Evolutionary conservation across 2,888 invertebrate species (phyloP), one percentile per base, ranked within the genome.

Genomic region (Temnothorax unifasciatus): DNA sequence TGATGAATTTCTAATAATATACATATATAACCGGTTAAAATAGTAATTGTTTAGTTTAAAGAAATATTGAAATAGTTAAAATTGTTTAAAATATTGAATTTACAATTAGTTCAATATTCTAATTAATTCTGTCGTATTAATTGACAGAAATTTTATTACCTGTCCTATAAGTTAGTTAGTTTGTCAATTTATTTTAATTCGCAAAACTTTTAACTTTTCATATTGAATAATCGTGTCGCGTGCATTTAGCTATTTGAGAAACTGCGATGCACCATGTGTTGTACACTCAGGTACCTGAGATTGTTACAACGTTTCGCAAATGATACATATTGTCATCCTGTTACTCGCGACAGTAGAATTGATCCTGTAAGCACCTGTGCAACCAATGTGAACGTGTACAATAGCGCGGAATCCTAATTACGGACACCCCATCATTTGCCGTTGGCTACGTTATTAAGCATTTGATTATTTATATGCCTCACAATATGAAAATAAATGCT

Each of bases 301-400:
- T 66, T 15, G 47, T 66, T 50, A 75, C 66, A 47, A 15, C 34
- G 11, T 75, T 75, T 75, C 66, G n/a, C 47, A 64, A 66, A 75
- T 50, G 47, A 21, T 75, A 66, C 34, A 34, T 61, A 74, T 64
- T 75, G 47, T 66, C 68, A 66, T 75, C 38, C 29, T 76, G 50
- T 47, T 76, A 50, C 11, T 66, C 18, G 21, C n/a, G 34, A 38
- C 47, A 38, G 54, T 52, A 83, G 84, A 76, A 85, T 85, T 84
- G 85, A 85, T 85, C 83, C 52, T 73, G 61, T 44, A 69, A 85
- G 64, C 77, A 85, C 59, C 84, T 85, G 77, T 73, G 84, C 84
- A 83, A 34, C 75, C 52, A 75, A 74, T 50, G 68, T n/a, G n/a
- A 83, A 54, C 52, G 64, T 50, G 50, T 52, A 47, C 44, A 75